Conservation (phyloP, 2,888 invertebrate species). For the Cistogaster globosa region DNA sequence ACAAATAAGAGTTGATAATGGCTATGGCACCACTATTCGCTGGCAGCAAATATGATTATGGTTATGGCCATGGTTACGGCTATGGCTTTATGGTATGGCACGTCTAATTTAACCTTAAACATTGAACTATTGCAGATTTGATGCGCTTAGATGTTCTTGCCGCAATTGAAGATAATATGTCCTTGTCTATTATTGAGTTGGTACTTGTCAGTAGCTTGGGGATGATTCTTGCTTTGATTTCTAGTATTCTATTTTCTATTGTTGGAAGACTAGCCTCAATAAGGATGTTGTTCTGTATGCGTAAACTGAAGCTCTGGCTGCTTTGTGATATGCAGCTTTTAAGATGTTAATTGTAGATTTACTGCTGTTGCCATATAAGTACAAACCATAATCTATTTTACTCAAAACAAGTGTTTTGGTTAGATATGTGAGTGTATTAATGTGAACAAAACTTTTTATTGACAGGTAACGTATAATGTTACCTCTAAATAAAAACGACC, state of each 20-base stretch:
- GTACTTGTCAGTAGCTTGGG: background rate
- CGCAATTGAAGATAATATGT: background rate
- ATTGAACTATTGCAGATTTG: background rate
- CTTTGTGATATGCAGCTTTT: background rate
- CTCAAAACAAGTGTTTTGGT: background rate
- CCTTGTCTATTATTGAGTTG: background rate
- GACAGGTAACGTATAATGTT: background rate
- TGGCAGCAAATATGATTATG: too few relatives aligned
- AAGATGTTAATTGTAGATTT: background rate
- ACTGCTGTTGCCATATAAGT: background rate
- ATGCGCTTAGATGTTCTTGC: background rate
- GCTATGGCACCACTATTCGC: too few relatives aligned
- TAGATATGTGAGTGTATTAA: background rate
- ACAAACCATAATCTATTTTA: conserved; percentile 9
- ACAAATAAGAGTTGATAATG: too few relatives aligned
- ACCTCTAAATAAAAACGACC: background rate
- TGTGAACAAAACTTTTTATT: background rate
- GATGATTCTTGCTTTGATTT: background rate
- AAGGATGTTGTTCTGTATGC: background rate
- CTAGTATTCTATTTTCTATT: background rate
- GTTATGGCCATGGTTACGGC: too few relatives aligned
- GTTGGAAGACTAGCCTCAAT: background rate
- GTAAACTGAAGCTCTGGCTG: background rate
- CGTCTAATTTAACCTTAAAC: too few relatives aligned
- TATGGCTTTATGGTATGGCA: too few relatives aligned